phyloP scores from a whole-genome alignment of 2,113 vertebrate genomes.

The Ictalurus furcatus region DNA sequence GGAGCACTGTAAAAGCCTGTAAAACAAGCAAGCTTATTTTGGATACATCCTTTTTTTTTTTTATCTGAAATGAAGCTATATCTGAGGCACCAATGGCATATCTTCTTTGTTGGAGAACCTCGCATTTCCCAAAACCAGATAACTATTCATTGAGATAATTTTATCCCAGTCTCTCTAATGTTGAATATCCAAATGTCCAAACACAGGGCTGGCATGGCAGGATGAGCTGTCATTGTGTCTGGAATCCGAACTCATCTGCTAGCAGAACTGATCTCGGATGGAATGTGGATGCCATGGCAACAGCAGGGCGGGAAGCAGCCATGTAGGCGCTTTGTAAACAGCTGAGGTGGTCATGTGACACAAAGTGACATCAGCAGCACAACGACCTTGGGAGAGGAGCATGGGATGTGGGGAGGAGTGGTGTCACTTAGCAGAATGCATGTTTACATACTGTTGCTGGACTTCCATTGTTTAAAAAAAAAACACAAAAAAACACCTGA shows the following conservation, averaged over 20 bases:
- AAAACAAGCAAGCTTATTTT: background rate
- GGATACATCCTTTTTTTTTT: background rate
- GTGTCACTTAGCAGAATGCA: slow-evolving; percentile 36
- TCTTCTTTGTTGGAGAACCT: background rate
- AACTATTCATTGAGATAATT: background rate
- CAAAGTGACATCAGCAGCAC: slow-evolving; percentile 54
- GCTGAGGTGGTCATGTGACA: slow-evolving; percentile 58
- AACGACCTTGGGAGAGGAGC: slow-evolving; percentile 53
- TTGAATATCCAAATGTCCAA: slow-evolving; percentile 1
- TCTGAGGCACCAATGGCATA: background rate
- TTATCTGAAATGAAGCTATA: background rate
- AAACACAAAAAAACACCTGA: background rate
- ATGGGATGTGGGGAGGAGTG: background rate
- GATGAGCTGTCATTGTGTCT: slow-evolving; percentile 36
- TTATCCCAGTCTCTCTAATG: background rate
- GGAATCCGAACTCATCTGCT: slow-evolving; percentile 28
- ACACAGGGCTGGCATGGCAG: background rate
- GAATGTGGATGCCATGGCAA: slow-evolving; percentile 70
- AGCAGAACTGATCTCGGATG: slow-evolving; percentile 55
- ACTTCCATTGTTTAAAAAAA: slow-evolving; percentile 4
- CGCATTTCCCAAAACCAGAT: background rate
- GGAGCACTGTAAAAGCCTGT: background rate
- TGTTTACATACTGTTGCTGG: slow-evolving; percentile 40
- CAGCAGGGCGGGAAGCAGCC: slow-evolving; percentile 59
- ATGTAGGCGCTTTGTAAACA: slow-evolving; percentile 58